Base-by-base conservation (phyloP, 2,888 invertebrate species). In the Aspidiotus rigidus region DNA sequence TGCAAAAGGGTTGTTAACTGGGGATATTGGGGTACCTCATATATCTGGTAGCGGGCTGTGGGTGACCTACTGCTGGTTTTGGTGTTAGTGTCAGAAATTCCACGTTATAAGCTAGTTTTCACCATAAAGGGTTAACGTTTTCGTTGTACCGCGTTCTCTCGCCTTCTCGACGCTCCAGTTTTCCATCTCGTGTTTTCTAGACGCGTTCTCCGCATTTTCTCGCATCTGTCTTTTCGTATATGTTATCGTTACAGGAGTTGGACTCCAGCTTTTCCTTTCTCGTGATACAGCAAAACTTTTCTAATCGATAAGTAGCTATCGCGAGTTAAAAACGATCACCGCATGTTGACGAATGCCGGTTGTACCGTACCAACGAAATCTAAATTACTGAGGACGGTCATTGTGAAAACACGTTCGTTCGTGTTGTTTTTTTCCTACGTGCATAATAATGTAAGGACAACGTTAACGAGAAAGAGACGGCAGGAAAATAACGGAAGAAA, bases 91-190 rank as follows among this genome's bases (percentile, higher is more conserved):
- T 67, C 67, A 67, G 67, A 67, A 67, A 67, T 59, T 67, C 60
- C 67, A 67, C 67, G 67, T 67, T 67, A 67, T 67, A 67, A 67
- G 67, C 67, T 67, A 67, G 67, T 67, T 67, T 42, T 67, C 60
- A 67, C 67, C 57, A 67, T 67, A 67, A 67, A 67, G 60, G 67
- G 67, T 67, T 67, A 67, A 60, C 49, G 57, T 57, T 53, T 63
- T 42, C n/a, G 17, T 42, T 17, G 28, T 28, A 28, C 28, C 28
- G 28, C 28, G 28, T 28, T 66, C 64, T 66, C 66, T 56, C 16
- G 42, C 41, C 16, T 15, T 16, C 16, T 1, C 17, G 39, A n/a
- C 40, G 40, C 54, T 39, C 16, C 55, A 54, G 41, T 44, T 63
- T 44, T 13, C 28, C 54, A 53, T 63, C 42, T 39, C 53, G 15